Conservation (phyloP, 1,140 invertebrate species). For the Acromyrmex charruanus region DNA sequence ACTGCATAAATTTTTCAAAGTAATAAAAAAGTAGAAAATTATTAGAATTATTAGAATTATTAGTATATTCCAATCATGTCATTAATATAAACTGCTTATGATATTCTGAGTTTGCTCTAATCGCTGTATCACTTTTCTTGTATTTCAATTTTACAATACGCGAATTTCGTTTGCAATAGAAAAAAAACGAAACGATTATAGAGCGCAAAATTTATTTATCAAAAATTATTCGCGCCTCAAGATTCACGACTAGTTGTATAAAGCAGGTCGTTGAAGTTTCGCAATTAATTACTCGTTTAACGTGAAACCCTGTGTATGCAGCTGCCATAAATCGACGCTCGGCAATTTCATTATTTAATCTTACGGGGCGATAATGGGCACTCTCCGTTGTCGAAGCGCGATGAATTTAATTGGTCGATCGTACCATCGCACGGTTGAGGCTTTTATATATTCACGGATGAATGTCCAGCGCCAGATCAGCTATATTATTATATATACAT, state of each 20-base stretch:
- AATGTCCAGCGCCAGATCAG: constrained; percentile 23
- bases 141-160: not conserved
- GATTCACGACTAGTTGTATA: constrained; percentile 27
- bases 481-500: constrained; percentile 47
- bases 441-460: constrained; percentile 46
- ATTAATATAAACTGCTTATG: not conserved
- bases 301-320: constrained; percentile 43
- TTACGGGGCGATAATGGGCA: constrained; percentile 68
- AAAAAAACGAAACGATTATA: not conserved
- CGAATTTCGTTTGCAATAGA: not conserved
- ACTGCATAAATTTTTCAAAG: not conserved
- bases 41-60: not conserved
- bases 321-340: constrained; percentile 41
- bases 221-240: constrained; percentile 17
- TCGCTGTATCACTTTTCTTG: not conserved
- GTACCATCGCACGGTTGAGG: constrained; percentile 32
- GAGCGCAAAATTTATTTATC: not conserved
- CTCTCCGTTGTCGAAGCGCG: constrained; percentile 36
- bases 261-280: constrained; percentile 31
- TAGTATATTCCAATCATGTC: not conserved
- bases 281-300: constrained; percentile 55
- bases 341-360: constrained; percentile 69
- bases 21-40: not conserved
- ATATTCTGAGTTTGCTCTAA: not conserved
- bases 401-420: constrained; percentile 63